Evolutionary conservation across 2,888 invertebrate species (phyloP).

Genomic region (Sphaeridia pumilis): DNA sequence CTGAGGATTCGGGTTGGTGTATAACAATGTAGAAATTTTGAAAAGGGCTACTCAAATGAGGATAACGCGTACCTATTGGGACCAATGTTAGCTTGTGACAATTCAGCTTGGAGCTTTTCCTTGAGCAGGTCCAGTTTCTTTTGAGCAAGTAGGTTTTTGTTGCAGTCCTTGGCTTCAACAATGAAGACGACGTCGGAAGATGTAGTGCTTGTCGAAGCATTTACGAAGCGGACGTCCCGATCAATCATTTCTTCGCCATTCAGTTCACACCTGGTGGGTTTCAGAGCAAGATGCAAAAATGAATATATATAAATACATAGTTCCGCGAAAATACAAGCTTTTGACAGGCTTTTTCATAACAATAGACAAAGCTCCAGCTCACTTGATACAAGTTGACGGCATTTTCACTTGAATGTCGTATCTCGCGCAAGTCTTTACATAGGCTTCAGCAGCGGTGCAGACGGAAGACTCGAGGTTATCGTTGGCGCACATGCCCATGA

Average conservation of each 20-base stretch:
- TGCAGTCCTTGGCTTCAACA: constrained; percentile 75
- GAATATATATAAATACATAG: too few species aligned
- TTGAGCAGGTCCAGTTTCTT: constrained; percentile 59
- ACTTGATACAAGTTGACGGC: constrained; percentile 69
- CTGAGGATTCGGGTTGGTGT: too few species aligned
- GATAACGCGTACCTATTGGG: constrained; percentile 53
- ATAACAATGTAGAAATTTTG: too few species aligned
- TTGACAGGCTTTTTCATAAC: constrained; percentile 19
- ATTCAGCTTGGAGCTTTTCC: constrained; percentile 55
- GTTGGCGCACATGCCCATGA: constrained; percentile 40
- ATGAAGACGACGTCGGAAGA: constrained; percentile 80
- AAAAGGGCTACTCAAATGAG: too few species aligned
- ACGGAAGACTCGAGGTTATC: constrained; percentile 38
- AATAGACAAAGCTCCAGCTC: constrained; percentile 39
- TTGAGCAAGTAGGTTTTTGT: constrained; percentile 52
- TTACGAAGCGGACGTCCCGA: constrained; percentile 59
- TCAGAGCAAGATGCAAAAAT: constrained; percentile 1
- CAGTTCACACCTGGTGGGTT: constrained; percentile 60
- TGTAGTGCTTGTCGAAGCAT: constrained; percentile 38
- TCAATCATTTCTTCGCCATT: constrained; percentile 60
- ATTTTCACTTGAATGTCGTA: constrained; percentile 64
- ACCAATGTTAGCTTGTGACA: constrained; percentile 50
- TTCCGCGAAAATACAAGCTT: too few species aligned
- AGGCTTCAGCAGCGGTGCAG: constrained; percentile 68
- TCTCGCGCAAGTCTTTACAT: constrained; percentile 63